phyloP scores from a whole-genome alignment of 2,113 vertebrate species.

The Phodopus roborovskii region DNA sequence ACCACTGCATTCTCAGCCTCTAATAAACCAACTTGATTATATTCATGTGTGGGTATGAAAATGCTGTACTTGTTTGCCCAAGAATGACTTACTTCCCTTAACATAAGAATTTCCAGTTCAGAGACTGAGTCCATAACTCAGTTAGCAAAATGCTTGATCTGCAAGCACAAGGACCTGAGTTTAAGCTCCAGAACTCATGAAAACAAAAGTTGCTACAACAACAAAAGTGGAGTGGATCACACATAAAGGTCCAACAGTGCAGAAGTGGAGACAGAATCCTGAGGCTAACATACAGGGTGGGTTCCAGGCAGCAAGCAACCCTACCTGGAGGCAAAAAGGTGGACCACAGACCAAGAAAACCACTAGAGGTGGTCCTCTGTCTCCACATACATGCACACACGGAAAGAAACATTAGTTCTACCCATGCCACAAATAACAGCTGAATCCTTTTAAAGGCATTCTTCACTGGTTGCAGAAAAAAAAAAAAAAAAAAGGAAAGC shows the following conservation, averaged over 20 bases:
- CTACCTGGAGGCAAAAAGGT: not conserved
- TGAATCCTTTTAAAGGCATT: not conserved
- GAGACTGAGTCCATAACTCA: not conserved
- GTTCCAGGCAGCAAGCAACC: not conserved
- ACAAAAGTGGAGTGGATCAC: not conserved
- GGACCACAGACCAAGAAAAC: not conserved
- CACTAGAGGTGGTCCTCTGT: not conserved
- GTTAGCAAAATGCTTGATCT: not conserved
- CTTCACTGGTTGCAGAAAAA: constrained; percentile 19
- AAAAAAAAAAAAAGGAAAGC: not conserved
- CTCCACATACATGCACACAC: not conserved
- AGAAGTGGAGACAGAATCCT: not conserved
- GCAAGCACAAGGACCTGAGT: too few relatives aligned
- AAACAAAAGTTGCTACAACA: not conserved
- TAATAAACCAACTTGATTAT: not conserved
- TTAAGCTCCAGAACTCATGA: not conserved
- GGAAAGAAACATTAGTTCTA: not conserved
- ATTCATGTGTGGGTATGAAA: not conserved
- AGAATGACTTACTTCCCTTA: not conserved
- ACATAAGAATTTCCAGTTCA: not conserved
- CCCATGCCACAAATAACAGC: not conserved
- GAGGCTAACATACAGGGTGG: not conserved
- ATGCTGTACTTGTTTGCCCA: not conserved
- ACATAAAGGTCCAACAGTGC: not conserved
- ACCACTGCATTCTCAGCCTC: not conserved